Percentiles rank a stretch among this genome's conserved stretches.
phyloP scores from a whole-genome alignment of 1,140 invertebrate species.

The Cherax quadricarinatus region DNA sequence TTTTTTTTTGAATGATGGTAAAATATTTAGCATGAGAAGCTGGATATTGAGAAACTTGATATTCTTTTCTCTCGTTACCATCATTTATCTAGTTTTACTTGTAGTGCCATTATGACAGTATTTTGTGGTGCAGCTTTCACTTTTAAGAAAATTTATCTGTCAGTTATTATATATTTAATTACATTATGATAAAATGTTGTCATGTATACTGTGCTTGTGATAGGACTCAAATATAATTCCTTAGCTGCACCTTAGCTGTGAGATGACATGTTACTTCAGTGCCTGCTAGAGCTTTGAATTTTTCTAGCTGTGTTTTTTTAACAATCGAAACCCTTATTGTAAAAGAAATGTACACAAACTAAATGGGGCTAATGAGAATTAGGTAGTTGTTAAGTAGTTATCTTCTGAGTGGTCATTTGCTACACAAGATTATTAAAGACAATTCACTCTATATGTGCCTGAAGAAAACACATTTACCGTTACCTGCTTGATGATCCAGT shows the following conservation, averaged over 20 bases:
- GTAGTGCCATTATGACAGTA: conserved; percentile 9
- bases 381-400: neutral
- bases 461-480: too few relatives aligned
- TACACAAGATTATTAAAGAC: too few relatives aligned
- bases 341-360: neutral
- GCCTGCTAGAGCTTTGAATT: neutral
- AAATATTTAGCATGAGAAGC: neutral
- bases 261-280: neutral
- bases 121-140: neutral
- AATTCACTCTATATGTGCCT: too few relatives aligned
- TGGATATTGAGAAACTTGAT: neutral
- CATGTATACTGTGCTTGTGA: too few relatives aligned
- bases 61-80: neutral
- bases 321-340: neutral
- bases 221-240: neutral
- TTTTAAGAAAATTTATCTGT: neutral
- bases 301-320: neutral
- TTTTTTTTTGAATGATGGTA: neutral
- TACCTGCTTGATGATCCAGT: too few relatives aligned
- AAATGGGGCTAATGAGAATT: neutral
- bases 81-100: neutral
- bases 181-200: too few relatives aligned
- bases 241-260: neutral
- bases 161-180: too few relatives aligned
- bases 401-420: too few relatives aligned